Percentiles rank a stretch among this genome's conserved stretches.
phyloP scores from a whole-genome alignment of 2,113 vertebrate genomes.

The Centropus bengalensis region DNA sequence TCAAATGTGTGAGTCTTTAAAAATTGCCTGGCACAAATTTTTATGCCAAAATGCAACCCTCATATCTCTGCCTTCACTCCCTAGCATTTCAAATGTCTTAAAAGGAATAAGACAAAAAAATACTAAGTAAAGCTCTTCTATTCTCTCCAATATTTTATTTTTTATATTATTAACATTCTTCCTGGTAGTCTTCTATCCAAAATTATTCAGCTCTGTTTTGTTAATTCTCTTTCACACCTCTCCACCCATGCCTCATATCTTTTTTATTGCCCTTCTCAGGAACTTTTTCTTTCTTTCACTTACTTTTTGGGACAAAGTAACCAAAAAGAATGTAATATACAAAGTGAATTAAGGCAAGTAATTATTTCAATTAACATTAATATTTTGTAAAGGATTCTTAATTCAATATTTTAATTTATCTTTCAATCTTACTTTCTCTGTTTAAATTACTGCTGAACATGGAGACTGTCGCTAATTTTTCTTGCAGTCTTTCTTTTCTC shows the following conservation, averaged over 20 bases:
- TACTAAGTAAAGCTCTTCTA: neutral
- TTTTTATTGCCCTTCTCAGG: neutral
- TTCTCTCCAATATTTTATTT: neutral
- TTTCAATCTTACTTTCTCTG: neutral
- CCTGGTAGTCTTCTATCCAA: neutral
- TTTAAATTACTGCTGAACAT: neutral
- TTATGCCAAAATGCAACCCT: neutral
- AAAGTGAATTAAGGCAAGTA: neutral
- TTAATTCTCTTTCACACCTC: neutral
- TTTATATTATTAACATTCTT: neutral
- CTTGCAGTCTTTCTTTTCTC: neutral
- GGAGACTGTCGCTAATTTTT: neutral
- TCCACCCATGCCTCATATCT: neutral
- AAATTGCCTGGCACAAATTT: neutral
- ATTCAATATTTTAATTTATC: neutral
- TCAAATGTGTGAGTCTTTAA: neutral
- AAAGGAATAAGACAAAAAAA: neutral
- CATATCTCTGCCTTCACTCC: neutral
- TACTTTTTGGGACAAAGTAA: neutral
- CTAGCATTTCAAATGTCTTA: slow-evolving; percentile 7
- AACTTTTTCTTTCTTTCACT: neutral
- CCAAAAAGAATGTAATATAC: neutral
- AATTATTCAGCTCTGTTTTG: neutral
- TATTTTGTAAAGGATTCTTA: neutral
- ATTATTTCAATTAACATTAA: neutral